Base-by-base conservation (phyloP, 1,140 invertebrate species). In the Drosophila ohnishii region DNA sequence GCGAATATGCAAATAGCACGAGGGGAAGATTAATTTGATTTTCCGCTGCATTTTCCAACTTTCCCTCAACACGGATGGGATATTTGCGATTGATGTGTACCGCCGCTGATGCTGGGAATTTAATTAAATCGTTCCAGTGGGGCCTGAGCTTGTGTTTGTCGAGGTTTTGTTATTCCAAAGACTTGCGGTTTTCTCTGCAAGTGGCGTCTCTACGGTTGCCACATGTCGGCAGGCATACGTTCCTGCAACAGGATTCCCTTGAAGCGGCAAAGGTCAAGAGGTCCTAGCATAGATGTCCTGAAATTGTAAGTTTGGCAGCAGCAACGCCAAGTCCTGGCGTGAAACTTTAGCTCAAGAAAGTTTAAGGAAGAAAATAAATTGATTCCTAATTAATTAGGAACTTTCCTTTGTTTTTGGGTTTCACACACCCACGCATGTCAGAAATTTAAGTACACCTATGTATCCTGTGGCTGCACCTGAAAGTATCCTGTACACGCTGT, bases 11-110 rank as follows among this genome's bases (percentile, higher is more conserved):
- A 80, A 76, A 64, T 58, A 81, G 58, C 34, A 51, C 42, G 50
- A 51, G 64, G 53, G 34, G 50, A 61, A 78, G 80, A 79, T 70
- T 79, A 76, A 86, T 86, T 75, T 77, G 60, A 87, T 72, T 82
- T 82, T 73, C 55, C 63, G 51, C 48, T 66, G 70, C 47, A 75
- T 69, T 69, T 59, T 42, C 47, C 62, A 78, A 73, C 51, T 37
- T 72, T 35, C 44, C 32, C 16, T 32, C 34, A 55, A 57, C 32
- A 51, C 16, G 74, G 19, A 45, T 45, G 32, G 45, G 45, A 58
- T 40, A 67, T 48, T 42, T 44, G 32, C 45, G 28, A 62, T 63
- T 25, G 32, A 66, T 47, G 45, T 39, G 39, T 48, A 57, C 45
- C 45, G 14, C 7, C 13, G n/a, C 39, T 60, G 30, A 28, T 44